Evolutionary conservation across 2,113 vertebrate species (phyloP).

Genomic region (Sapayoa aenigma): DNA sequence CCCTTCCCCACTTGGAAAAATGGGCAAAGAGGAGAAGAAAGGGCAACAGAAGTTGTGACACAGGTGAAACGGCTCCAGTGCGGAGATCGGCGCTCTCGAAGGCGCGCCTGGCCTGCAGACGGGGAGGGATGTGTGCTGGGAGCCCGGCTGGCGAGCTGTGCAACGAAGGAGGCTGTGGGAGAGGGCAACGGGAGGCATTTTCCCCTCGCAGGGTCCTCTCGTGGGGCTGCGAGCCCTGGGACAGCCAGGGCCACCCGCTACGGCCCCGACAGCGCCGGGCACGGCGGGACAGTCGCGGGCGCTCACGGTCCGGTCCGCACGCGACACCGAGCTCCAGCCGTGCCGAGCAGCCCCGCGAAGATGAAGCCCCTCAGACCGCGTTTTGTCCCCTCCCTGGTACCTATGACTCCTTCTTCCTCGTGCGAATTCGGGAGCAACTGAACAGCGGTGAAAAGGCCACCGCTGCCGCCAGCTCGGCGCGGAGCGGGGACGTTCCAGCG

Average conservation of each 20-base stretch:
- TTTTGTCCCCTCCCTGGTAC: not conserved
- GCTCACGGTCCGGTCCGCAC: not conserved
- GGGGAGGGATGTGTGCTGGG: not conserved
- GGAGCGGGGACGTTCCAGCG: not conserved
- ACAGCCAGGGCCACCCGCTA: no score
- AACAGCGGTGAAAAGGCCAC: fast-evolving
- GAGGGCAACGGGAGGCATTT: fast-evolving
- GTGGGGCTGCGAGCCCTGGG: not conserved
- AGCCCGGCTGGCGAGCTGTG: fast-evolving
- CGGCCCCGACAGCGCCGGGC: fast-evolving
- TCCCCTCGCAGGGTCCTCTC: not conserved
- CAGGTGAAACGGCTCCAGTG: not conserved
- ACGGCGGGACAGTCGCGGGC: no score
- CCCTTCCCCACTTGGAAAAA: not conserved
- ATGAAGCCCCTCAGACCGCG: no score
- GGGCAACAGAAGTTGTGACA: not conserved
- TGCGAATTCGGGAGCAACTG: not conserved
- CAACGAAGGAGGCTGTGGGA: not conserved
- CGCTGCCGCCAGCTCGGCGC: no score
- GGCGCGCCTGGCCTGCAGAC: fast-evolving
- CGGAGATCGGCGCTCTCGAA: not conserved
- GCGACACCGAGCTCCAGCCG: not conserved
- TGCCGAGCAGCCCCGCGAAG: not conserved
- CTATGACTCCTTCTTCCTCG: not conserved
- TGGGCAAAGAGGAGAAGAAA: not conserved